phyloP scores from a whole-genome alignment of 2,113 vertebrate genomes.

The Apteryx owenii region DNA sequence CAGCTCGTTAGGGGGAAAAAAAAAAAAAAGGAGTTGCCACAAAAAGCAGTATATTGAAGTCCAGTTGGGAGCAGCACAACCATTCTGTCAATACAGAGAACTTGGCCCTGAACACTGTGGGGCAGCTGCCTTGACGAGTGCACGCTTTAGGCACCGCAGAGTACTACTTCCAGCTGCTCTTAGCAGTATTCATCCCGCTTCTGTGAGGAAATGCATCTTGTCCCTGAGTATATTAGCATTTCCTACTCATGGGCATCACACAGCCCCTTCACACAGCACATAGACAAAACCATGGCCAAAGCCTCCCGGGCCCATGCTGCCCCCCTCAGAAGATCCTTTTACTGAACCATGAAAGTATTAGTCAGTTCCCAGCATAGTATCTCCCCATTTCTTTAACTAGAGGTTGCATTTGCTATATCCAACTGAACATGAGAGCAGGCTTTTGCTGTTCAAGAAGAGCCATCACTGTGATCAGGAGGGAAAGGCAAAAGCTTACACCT shows the following conservation, averaged over 20 bases:
- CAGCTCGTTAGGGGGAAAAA: background rate
- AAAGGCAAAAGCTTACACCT: background rate
- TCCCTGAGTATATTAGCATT: background rate
- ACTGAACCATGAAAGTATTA: background rate
- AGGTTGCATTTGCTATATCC: background rate
- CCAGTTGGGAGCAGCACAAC: background rate
- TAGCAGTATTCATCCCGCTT: background rate
- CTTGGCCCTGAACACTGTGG: background rate
- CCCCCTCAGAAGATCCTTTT: fast-evolving
- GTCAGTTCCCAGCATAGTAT: background rate
- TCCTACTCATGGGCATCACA: background rate
- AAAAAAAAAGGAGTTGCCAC: background rate
- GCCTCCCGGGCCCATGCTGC: background rate
- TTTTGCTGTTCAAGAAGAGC: background rate
- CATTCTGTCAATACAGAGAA: background rate
- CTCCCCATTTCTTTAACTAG: background rate
- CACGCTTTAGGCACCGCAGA: background rate
- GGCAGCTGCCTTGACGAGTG: background rate
- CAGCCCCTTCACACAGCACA: background rate
- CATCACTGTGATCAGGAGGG: background rate
- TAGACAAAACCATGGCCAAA: background rate
- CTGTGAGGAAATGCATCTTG: background rate
- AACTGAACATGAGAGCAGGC: background rate
- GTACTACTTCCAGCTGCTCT: background rate
- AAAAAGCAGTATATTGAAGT: background rate